Conservation (phyloP, 2,797 vertebrate genomes). For the Threskiornis aethiopicus region DNA sequence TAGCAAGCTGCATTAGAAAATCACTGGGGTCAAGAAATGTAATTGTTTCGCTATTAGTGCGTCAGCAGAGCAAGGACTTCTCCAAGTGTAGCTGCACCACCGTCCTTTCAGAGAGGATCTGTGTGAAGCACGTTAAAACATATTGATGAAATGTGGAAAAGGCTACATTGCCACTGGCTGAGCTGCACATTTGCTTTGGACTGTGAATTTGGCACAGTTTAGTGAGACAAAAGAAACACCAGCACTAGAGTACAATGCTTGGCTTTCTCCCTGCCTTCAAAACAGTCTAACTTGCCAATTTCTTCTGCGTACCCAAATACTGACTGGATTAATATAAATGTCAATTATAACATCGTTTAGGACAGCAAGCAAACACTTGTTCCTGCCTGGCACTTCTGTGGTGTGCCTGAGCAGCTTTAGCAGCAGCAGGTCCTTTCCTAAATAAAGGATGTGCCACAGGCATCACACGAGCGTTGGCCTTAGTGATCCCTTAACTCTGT, state of each 20-base stretch:
- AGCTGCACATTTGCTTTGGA: constrained; percentile 30
- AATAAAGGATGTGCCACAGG: neutral
- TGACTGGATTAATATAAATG: constrained; percentile 28
- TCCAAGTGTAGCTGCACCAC: neutral
- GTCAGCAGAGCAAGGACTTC: neutral
- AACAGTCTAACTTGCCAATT: constrained; percentile 36
- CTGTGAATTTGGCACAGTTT: neutral
- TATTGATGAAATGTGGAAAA: constrained; percentile 22
- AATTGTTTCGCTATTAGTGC: neutral
- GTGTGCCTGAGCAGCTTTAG: neutral
- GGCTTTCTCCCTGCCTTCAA: constrained; percentile 14
- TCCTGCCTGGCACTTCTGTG: neutral
- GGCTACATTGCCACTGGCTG: neutral
- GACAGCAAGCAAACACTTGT: neutral
- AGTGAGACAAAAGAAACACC: neutral
- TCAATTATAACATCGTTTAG: constrained; percentile 21
- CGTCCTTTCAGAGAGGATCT: neutral
- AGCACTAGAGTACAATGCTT: neutral
- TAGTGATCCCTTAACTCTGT: neutral
- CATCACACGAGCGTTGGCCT: neutral
- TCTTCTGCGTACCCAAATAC: neutral
- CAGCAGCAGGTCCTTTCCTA: neutral
- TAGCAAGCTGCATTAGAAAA: neutral
- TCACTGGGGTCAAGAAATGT: neutral
- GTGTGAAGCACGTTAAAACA: neutral